These are phyloP conservation scores for Epizoanthus stellaris DNA, from an alignment of 92 coral and sea anemone genomes.

Conservation along the genomic window DNA sequence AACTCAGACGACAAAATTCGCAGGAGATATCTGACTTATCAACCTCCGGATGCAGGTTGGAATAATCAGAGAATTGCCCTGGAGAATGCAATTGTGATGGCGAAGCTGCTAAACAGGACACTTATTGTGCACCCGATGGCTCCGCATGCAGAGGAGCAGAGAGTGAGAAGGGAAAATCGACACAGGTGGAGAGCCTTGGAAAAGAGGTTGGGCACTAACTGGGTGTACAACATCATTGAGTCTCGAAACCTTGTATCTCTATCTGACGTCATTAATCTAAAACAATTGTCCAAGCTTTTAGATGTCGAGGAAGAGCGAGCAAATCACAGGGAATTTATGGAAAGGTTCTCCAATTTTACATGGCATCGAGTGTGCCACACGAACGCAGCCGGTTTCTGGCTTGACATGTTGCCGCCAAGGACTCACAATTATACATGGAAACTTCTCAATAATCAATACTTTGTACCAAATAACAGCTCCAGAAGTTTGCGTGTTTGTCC, in stretches of 20 bases:
- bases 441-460: background rate
- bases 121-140: constrained; percentile 56
- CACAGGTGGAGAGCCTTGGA: constrained; percentile 46
- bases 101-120: constrained; percentile 60
- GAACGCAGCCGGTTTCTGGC: constrained; percentile 64
- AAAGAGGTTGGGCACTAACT: constrained; percentile 60
- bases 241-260: constrained; percentile 61
- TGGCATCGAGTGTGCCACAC: constrained; percentile 70
- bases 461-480: constrained; percentile 48
- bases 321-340: constrained; percentile 58
- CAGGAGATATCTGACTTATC: constrained; percentile 55
- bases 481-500: constrained; percentile 62
- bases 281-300: constrained; percentile 44
- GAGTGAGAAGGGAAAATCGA: constrained; percentile 38
- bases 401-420: constrained; percentile 56
- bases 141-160: constrained; percentile 46
- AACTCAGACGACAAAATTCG: background rate
- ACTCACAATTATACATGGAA: constrained; percentile 16
- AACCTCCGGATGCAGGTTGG: constrained; percentile 72
- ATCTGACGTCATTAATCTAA: constrained; percentile 61
- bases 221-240: constrained; percentile 64
- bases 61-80: constrained; percentile 62
- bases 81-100: constrained; percentile 58
- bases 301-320: constrained; percentile 64
- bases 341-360: constrained; percentile 41